These are phyloP conservation scores for Trachelus iudaicus DNA, from an alignment of 2,888 invertebrate genomes.

Conservation along the genomic window DNA sequence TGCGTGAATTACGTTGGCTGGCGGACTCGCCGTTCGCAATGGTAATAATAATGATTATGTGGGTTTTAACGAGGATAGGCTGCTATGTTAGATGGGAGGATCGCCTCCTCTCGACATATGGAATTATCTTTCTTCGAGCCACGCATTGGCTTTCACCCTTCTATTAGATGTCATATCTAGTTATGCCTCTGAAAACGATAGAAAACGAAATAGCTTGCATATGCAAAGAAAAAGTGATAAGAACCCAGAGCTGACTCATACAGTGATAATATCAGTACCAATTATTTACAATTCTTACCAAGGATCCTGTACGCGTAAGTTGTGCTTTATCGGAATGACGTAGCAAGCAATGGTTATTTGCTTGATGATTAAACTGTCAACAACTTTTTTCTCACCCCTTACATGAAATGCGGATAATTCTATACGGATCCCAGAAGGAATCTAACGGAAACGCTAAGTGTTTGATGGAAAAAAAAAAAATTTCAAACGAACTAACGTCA, in stretches of 20 bases:
- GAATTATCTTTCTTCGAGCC: background rate
- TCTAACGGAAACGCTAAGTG: background rate
- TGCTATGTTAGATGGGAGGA: conserved; percentile 14
- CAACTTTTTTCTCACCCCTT: background rate
- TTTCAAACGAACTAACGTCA: background rate
- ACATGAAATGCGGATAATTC: background rate
- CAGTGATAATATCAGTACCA: background rate
- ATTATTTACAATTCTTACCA: background rate
- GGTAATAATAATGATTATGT: conserved; percentile 24
- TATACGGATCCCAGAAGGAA: background rate
- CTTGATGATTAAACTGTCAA: background rate
- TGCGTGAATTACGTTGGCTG: conserved; percentile 19
- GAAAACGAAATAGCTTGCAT: background rate
- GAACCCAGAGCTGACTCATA: background rate
- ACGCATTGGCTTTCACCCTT: conserved; percentile 18
- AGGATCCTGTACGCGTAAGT: background rate
- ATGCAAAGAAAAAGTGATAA: background rate
- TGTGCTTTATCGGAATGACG: background rate
- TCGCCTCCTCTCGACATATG: background rate
- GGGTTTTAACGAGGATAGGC: conserved; percentile 22
- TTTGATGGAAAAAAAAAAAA: background rate
- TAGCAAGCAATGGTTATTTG: background rate
- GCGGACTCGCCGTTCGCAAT: conserved; percentile 17
- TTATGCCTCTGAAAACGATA: background rate
- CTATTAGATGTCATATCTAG: conserved; percentile 1